Conservation (phyloP, 1,140 invertebrate genomes). For the Caenorhabditis brenneri region DNA sequence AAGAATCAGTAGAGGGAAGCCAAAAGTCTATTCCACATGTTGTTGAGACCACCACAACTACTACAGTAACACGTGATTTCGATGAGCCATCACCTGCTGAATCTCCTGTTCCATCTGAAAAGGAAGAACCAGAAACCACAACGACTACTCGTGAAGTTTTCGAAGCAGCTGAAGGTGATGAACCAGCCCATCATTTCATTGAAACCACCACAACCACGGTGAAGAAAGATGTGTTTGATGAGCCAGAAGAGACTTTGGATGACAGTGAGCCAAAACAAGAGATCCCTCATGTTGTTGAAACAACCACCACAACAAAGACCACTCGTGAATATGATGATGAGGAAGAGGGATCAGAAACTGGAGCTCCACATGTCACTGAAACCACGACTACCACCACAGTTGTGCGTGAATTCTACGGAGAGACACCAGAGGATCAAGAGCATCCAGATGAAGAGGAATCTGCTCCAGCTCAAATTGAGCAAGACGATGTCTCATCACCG, state of each 20-base stretch:
- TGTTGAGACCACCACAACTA: slow-evolving; percentile 15
- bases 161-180: not conserved
- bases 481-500: not conserved
- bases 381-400: slow-evolving; percentile 8
- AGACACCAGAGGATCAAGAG: no score
- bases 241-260: not conserved
- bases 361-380: not conserved
- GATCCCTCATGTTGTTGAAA: slow-evolving; percentile 15
- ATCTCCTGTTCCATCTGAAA: not conserved
- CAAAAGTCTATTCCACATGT: not conserved
- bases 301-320: not conserved
- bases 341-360: not conserved
- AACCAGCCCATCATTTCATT: not conserved
- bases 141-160: not conserved
- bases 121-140: not conserved
- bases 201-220: not conserved
- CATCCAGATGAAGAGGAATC: not conserved
- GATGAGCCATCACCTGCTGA: not conserved
- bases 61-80: not conserved
- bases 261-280: slow-evolving; percentile 10
- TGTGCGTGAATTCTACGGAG: slow-evolving; percentile 1
- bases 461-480: not conserved
- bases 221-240: not conserved
- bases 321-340: not conserved
- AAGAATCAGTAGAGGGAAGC: not conserved